Conservation (phyloP, 35 echinoderm and acorn worm genomes). For the Heliocidaris tuberculata region DNA sequence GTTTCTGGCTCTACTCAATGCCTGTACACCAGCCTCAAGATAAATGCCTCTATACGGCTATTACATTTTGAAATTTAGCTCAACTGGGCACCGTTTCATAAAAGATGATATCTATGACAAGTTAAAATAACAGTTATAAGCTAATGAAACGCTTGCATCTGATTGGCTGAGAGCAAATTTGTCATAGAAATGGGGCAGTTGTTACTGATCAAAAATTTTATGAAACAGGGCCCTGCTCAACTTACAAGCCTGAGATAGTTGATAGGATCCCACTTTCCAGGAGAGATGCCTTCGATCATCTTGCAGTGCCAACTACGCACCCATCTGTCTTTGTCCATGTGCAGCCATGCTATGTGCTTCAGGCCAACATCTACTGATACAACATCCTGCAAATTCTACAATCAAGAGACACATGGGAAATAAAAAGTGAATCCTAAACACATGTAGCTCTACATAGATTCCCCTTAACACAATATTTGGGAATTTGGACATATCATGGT, state of each 20-base stretch:
- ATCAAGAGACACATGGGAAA: neutral
- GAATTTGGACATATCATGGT: neutral
- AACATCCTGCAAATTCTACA: slow-evolving; percentile 62
- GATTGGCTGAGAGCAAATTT: no score
- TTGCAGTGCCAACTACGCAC: slow-evolving; percentile 66
- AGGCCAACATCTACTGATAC: slow-evolving; percentile 79
- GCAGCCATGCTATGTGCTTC: slow-evolving; percentile 74
- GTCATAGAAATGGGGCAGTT: no score
- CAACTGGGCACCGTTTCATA: no score
- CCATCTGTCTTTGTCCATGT: slow-evolving; percentile 66
- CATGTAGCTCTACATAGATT: neutral
- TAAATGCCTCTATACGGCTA: no score
- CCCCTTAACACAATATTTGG: neutral
- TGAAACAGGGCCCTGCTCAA: no score
- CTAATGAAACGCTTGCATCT: no score
- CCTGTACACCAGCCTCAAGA: no score
- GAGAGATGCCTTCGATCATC: slow-evolving; percentile 56
- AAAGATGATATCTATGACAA: no score
- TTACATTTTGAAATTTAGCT: neutral
- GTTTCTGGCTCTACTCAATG: no score
- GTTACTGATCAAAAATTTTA: no score
- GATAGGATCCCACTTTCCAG: slow-evolving; percentile 72
- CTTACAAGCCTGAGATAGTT: slow-evolving; percentile 76
- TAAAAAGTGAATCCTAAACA: neutral
- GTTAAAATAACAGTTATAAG: no score